Evolutionary conservation across 1,140 invertebrate species (phyloP).

Genomic region (Maconellicoccus hirsutus): DNA sequence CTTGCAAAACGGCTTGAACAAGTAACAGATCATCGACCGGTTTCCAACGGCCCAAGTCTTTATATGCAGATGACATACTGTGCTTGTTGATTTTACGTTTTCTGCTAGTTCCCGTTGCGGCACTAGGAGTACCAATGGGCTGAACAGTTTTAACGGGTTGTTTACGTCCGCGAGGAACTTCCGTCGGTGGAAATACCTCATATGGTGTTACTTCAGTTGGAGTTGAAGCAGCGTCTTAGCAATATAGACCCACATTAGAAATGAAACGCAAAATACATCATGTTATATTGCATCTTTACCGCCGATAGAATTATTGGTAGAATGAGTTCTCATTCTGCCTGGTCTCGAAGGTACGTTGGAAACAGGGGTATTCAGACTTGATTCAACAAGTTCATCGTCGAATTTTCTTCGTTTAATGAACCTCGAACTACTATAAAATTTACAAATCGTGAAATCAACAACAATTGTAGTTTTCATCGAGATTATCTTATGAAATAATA

Average conservation of each 20-base stretch:
- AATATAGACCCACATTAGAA: background rate
- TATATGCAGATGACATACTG: slow-evolving; percentile 31
- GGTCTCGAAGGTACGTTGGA: slow-evolving; percentile 29
- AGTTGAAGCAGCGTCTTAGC: background rate
- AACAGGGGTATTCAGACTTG: slow-evolving; percentile 28
- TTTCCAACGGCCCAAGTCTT: slow-evolving; percentile 91
- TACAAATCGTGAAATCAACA: background rate
- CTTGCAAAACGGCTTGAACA: slow-evolving; percentile 86
- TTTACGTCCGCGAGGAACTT: background rate
- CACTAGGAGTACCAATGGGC: background rate
- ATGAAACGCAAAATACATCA: too few species aligned
- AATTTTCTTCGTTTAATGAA: slow-evolving; percentile 92
- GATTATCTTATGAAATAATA: background rate
- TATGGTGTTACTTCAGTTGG: background rate
- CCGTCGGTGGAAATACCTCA: background rate
- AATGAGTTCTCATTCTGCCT: slow-evolving; percentile 40
- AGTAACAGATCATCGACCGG: slow-evolving; percentile 90
- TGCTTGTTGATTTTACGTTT: slow-evolving; percentile 11
- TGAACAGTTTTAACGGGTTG: background rate
- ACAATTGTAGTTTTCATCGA: too few species aligned
- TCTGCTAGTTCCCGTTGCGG: background rate
- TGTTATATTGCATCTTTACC: background rate
- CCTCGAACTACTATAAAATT: slow-evolving; percentile 49
- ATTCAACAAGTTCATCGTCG: slow-evolving; percentile 91
- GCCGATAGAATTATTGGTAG: slow-evolving; percentile 35